phyloP scores from a whole-genome alignment of 2,113 vertebrate species.

The Limanda limanda region DNA sequence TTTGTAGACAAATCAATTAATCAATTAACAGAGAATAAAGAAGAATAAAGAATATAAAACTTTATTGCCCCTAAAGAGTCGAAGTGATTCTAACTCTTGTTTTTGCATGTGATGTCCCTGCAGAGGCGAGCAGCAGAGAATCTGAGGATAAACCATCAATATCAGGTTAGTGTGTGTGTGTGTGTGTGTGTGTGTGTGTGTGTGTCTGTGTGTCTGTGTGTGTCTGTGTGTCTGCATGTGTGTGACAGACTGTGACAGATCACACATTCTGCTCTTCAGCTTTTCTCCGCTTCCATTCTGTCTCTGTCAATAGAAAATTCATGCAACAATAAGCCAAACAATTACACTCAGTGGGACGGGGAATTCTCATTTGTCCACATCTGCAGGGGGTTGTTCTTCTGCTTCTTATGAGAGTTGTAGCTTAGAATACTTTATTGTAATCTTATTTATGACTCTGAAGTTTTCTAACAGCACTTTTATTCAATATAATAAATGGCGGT shows the following conservation, averaged over 20 bases:
- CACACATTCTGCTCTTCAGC: background rate
- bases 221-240: background rate
- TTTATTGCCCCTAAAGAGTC: too few relatives aligned
- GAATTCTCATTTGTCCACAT: slow-evolving; percentile 23
- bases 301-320: slow-evolving; percentile 33
- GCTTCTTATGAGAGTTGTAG: background rate
- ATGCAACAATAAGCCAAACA: slow-evolving; percentile 8
- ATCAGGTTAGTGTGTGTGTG: slow-evolving; percentile 87
- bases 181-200: background rate
- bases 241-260: background rate
- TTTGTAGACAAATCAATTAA: too few relatives aligned
- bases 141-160: slow-evolving; percentile 94
- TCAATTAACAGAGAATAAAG: too few relatives aligned
- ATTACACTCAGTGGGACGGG: slow-evolving; percentile 43
- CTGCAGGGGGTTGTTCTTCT: slow-evolving; percentile 20
- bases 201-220: slow-evolving; percentile 17
- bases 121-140: slow-evolving; percentile 97
- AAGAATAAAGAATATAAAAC: too few relatives aligned
- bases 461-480: background rate
- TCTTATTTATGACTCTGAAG: slow-evolving; percentile 3
- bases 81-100: background rate
- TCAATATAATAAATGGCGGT: background rate
- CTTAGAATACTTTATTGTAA: slow-evolving; percentile 7
- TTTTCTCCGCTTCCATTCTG: slow-evolving; percentile 11
- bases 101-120: slow-evolving; percentile 26